Evolutionary conservation across 2,797 vertebrate species (phyloP).

Genomic region (Tolypeutes matacus): DNA sequence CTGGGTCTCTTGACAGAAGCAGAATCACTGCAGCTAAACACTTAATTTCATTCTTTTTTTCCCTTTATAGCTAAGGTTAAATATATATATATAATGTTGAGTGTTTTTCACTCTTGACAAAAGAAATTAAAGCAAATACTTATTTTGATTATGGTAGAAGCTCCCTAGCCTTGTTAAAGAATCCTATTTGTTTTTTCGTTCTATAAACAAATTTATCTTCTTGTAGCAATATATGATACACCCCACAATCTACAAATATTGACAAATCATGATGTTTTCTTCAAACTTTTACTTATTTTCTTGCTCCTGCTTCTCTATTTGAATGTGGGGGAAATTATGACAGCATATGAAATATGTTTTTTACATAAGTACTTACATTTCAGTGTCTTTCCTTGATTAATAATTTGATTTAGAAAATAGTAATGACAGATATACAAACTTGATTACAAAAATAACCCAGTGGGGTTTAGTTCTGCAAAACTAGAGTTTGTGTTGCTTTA

Average conservation of each 20-base stretch:
- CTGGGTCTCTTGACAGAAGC: not conserved
- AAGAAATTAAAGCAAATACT: slow-evolving; percentile 20
- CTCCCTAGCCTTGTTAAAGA: not conserved
- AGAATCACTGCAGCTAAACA: not conserved
- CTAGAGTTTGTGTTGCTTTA: not conserved
- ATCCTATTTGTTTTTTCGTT: slow-evolving; percentile 43
- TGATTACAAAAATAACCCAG: not conserved
- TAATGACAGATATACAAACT: not conserved
- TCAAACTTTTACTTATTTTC: not conserved
- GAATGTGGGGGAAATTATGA: not conserved
- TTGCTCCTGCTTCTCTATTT: slow-evolving; percentile 6
- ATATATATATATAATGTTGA: not conserved
- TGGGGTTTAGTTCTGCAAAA: not conserved
- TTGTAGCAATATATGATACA: not conserved
- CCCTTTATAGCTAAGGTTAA: slow-evolving; percentile 15
- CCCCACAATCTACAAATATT: not conserved
- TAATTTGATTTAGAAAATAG: slow-evolving; percentile 29
- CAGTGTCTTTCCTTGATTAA: not conserved
- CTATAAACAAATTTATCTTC: slow-evolving; percentile 28
- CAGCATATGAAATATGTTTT: not conserved
- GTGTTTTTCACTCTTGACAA: slow-evolving; percentile 23
- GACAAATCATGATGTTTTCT: not conserved
- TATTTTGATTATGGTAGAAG: slow-evolving; percentile 28
- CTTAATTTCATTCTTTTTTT: not conserved
- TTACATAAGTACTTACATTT: not conserved